phyloP scores from a whole-genome alignment of 2,797 vertebrate genomes.

The Galago senegalensis region DNA sequence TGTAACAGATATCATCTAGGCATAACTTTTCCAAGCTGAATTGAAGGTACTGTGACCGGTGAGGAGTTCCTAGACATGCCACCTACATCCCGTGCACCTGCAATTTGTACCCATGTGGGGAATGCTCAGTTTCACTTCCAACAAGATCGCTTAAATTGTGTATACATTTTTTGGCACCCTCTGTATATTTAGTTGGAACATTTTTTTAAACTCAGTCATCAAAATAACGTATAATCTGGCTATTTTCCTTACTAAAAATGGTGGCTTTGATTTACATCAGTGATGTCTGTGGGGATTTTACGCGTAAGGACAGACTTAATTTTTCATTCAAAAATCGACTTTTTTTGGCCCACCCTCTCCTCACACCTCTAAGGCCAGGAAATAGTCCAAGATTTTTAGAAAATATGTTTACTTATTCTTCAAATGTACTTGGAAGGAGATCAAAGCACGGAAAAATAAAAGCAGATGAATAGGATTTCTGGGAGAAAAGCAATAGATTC shows the following conservation, averaged over 20 bases:
- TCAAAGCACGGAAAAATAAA: slow-evolving; percentile 74
- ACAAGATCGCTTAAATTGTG: too few relatives aligned
- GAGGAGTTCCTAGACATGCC: too few relatives aligned
- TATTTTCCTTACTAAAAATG: slow-evolving; percentile 74
- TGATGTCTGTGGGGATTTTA: slow-evolving; percentile 70
- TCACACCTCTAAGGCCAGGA: slow-evolving; percentile 67
- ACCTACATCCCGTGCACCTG: too few relatives aligned
- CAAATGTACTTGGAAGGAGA: slow-evolving; percentile 77
- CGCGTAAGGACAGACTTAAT: slow-evolving; percentile 66
- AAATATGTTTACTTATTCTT: slow-evolving; percentile 72
- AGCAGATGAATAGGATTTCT: slow-evolving; percentile 69
- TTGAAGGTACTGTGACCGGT: too few relatives aligned
- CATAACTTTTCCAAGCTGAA: too few relatives aligned
- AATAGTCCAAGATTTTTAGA: slow-evolving; percentile 76
- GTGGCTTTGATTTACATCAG: slow-evolving; percentile 63
- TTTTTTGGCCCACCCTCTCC: slow-evolving; percentile 59
- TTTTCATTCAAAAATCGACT: slow-evolving; percentile 76
- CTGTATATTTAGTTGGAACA: background rate
- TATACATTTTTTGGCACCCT: too few relatives aligned
- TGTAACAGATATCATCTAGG: too few relatives aligned
- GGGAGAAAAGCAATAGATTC: slow-evolving; percentile 39
- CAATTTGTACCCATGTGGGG: too few relatives aligned
- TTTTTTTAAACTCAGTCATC: background rate
- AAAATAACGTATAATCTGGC: slow-evolving; percentile 62
- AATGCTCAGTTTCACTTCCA: too few relatives aligned